Evolutionary conservation across 2,888 invertebrate species (phyloP).

Genomic region (Tolmerus cingulatus): DNA sequence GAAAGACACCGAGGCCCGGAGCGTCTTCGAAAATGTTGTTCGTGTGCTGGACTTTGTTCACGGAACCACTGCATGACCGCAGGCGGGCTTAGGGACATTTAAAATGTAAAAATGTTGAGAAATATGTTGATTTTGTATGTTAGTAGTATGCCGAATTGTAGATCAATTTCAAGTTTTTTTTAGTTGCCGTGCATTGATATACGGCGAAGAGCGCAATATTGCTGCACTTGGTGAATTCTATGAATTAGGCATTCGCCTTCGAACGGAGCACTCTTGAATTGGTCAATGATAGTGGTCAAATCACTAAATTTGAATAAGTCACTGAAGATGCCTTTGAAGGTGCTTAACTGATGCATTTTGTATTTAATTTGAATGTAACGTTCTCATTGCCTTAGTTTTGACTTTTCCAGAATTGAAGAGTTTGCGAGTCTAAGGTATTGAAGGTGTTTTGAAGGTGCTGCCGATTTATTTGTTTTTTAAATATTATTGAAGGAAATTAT

Average conservation of each 20-base stretch:
- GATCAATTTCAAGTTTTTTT: background rate
- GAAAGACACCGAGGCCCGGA: background rate
- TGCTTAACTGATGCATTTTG: background rate
- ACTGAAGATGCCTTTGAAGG: background rate
- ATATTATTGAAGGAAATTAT: background rate
- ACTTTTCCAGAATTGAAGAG: background rate
- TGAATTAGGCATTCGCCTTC: background rate
- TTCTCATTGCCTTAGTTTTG: background rate
- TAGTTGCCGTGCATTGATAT: background rate
- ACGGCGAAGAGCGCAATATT: background rate
- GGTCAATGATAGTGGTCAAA: background rate
- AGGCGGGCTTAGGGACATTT: background rate
- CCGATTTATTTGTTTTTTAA: background rate
- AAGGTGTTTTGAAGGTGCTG: background rate
- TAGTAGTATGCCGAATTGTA: background rate
- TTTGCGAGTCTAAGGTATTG: background rate
- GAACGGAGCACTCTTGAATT: background rate
- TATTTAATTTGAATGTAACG: background rate
- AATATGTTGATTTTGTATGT: background rate
- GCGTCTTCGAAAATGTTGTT: background rate
- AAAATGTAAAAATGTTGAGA: background rate
- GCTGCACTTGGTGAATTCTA: conserved; percentile 7
- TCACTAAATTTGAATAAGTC: background rate
- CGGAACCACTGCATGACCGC: background rate
- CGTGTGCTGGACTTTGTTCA: background rate